Percentiles rank a stretch among this genome's conserved stretches.
These are phyloP conservation scores for Eciton burchellii DNA, from an alignment of 1,140 invertebrate species.

Conservation along the genomic window DNA sequence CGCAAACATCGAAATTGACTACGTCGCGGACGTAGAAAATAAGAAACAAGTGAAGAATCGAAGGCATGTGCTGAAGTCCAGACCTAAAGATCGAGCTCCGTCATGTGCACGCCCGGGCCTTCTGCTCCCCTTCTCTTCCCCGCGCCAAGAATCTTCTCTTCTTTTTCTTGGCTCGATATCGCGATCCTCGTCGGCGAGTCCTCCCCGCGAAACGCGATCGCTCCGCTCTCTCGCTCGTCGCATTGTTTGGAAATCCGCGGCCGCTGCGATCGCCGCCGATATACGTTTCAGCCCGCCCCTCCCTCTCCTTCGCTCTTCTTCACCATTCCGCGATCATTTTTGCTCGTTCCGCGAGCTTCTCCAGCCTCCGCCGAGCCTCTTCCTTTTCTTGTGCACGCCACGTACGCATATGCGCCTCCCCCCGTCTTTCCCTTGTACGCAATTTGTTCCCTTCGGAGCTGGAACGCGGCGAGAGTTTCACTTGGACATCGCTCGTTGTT, in stretches of 20 bases:
- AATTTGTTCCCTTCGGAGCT: constrained; percentile 81
- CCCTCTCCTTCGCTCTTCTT: constrained; percentile 37
- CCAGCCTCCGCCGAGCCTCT: constrained; percentile 56
- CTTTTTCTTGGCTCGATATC: constrained; percentile 6
- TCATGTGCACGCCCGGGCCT: neutral
- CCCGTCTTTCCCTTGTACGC: constrained; percentile 76
- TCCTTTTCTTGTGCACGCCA: constrained; percentile 72
- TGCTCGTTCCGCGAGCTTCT: constrained; percentile 67
- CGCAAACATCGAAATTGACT: neutral
- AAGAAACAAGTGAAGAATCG: neutral
- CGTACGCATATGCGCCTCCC: constrained; percentile 67
- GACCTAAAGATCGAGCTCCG: neutral
- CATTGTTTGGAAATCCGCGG: constrained; percentile 84
- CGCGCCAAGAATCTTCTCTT: neutral
- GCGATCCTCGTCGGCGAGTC: constrained; percentile 24
- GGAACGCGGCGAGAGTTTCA: constrained; percentile 60
- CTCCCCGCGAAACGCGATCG: constrained; percentile 50
- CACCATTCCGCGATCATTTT: constrained; percentile 70
- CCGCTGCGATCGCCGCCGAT: constrained; percentile 78
- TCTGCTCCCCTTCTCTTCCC: neutral
- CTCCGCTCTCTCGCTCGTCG: constrained; percentile 61
- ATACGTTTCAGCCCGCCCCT: constrained; percentile 65
- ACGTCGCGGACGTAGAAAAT: no score
- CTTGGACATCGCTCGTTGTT: neutral
- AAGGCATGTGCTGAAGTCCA: no score